Evolutionary conservation across 2,888 invertebrate species (phyloP), one percentile per base, ranked within the genome.

Genomic region (Drosophila birchii): DNA sequence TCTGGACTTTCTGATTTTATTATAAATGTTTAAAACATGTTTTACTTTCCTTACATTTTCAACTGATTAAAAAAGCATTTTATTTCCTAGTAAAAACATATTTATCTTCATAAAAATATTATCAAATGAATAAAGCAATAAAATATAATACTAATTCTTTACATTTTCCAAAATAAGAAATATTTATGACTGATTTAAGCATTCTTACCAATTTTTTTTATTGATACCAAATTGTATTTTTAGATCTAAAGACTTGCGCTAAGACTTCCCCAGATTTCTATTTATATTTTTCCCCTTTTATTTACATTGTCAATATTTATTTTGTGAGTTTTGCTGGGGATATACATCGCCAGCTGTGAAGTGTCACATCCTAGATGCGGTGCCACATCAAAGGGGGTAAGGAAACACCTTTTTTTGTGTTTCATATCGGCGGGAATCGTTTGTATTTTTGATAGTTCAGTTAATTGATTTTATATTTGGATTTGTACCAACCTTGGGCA

Each of bases 401-500:
- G 47, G 20, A 45, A 47, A 56, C 56, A 56, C 56, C 56, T 45
- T 56, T 55, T 56, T 34, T 51, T 51, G 51, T 56, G 56, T 47
- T 56, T 56, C 11, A 16, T 32, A 47, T 45, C 47, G 20, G 34
- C 34, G 51, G 20, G 34, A 51, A 51, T 34, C 51, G 34, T 20
- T 51, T 34, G 29, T 8, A 51, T 51, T 47, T 56, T 16, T 5
- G 45, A 56, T 56, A 18, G 45, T 20, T 20, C 32, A 32, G 58
- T 53, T 55, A 53, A 60, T 60, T 38, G 56, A 56, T 60, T 55
- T 39, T 55, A 53, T 23, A 39, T 56, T 32, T 56, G 56, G 34
- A 51, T 16, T 51, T 51, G 34, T 20, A 20, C 20, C 56, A 55
- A 60, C 18, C 45, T 47, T 47, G 32, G 32, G 29, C 39, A 16